Conservation (phyloP, 2,888 invertebrate species). For the Melinopterus prodromus region DNA sequence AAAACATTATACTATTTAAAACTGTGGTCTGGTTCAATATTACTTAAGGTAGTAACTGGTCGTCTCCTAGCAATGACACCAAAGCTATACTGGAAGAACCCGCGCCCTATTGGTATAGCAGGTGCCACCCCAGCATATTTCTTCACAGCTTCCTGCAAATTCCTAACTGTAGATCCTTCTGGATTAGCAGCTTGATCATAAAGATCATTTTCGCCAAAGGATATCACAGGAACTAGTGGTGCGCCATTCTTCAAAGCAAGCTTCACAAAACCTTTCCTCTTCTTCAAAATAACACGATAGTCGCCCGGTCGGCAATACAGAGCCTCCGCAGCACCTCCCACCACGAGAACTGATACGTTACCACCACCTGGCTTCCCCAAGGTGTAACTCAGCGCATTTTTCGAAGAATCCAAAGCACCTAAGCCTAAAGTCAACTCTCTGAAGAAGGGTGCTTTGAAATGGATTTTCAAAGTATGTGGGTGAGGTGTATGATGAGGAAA, state of each 20-base stretch:
- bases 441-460: slow-evolving; percentile 76
- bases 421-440: slow-evolving; percentile 71
- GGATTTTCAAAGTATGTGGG: slow-evolving; percentile 67
- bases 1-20: no score
- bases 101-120: slow-evolving; percentile 80
- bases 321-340: slow-evolving; percentile 92
- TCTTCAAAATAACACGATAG: slow-evolving; percentile 76
- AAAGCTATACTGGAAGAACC: slow-evolving; percentile 86
- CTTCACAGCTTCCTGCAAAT: slow-evolving; percentile 74
- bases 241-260: slow-evolving; percentile 66
- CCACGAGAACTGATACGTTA: slow-evolving; percentile 75
- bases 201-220: slow-evolving; percentile 90
- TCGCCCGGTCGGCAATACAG: slow-evolving; percentile 81
- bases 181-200: slow-evolving; percentile 80
- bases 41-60: slow-evolving; percentile 87
- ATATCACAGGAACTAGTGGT: slow-evolving; percentile 86
- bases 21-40: slow-evolving; percentile 59
- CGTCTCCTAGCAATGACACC: slow-evolving; percentile 84
- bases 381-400: slow-evolving; percentile 71
- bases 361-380: slow-evolving; percentile 65
- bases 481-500: slow-evolving; percentile 64
- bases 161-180: slow-evolving; percentile 72
- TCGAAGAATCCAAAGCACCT: slow-evolving; percentile 68
- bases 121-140: slow-evolving; percentile 77
- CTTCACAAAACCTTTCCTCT: slow-evolving; percentile 69